These are phyloP conservation scores for Bombus breviceps DNA, from an alignment of 1,140 invertebrate genomes.

Conservation along the genomic window DNA sequence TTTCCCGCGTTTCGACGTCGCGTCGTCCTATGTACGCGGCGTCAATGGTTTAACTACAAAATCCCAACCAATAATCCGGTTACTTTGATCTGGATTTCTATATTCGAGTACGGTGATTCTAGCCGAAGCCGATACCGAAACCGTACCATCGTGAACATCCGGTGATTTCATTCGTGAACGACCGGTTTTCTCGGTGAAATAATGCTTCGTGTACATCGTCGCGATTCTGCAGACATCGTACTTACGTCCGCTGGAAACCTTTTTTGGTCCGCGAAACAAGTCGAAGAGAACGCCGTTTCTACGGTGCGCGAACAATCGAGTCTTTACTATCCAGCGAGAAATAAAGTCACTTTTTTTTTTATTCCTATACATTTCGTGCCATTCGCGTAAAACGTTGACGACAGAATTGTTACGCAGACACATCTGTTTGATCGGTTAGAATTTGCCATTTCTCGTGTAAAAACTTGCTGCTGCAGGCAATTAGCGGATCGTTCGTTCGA, in stretches of 20 bases:
- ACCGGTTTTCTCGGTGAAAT: neutral
- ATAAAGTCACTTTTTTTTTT: neutral
- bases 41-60: neutral
- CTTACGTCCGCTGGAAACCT: neutral
- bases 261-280: neutral
- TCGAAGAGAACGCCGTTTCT: neutral
- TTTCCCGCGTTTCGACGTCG: neutral
- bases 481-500: no score
- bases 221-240: neutral
- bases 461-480: no score
- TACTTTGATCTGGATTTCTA: conserved; percentile 39
- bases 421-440: no score
- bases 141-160: neutral
- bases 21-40: no score
- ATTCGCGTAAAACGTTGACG: no score
- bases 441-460: no score
- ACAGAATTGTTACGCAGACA: no score
- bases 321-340: neutral
- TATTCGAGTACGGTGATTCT: no score
- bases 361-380: no score
- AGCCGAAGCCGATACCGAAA: no score
- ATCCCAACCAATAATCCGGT: conserved; percentile 9
- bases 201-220: neutral
- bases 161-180: conserved; percentile 4
- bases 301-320: neutral